Conservation (phyloP, 2,888 invertebrate species). For the Leptura quadrifasciata region DNA sequence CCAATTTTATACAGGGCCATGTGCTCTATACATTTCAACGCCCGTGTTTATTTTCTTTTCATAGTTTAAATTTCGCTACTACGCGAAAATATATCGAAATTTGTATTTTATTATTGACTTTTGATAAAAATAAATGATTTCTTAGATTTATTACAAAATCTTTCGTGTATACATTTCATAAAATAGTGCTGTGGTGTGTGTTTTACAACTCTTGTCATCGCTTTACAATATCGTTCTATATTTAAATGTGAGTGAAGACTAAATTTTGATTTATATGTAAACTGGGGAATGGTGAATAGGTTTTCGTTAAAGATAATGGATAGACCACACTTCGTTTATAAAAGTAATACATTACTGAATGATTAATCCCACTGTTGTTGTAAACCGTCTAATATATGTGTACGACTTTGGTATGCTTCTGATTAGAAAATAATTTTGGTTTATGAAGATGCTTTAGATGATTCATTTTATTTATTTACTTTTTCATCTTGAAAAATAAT, state of each 20-base stretch:
- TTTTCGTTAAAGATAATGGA: conserved; percentile 14
- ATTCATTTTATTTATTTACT: too few species aligned
- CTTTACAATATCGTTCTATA: conserved; percentile 30
- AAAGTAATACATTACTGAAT: background rate
- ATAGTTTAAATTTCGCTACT: conserved; percentile 35
- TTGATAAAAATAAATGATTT: conserved; percentile 35
- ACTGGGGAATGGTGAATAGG: background rate
- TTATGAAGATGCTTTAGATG: too few species aligned
- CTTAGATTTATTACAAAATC: conserved; percentile 33
- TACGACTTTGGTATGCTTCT: too few species aligned
- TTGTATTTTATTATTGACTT: conserved; percentile 49
- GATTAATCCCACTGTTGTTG: background rate
- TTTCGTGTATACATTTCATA: conserved; percentile 23
- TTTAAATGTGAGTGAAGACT: conserved; percentile 13
- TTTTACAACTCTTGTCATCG: conserved; percentile 36
- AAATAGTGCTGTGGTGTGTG: conserved; percentile 3
- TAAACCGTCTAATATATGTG: background rate
- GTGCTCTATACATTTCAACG: conserved; percentile 47
- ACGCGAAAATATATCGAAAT: conserved; percentile 36
- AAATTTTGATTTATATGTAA: conserved; percentile 13
- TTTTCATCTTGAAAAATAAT: too few species aligned
- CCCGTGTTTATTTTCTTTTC: conserved; percentile 51
- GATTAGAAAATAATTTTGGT: too few species aligned
- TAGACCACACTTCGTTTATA: conserved; percentile 3
- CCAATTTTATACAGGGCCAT: conserved; percentile 45